These are phyloP conservation scores for Pelecanoides urinatrix DNA, from an alignment of 2,113 vertebrate species.

Conservation along the genomic window DNA sequence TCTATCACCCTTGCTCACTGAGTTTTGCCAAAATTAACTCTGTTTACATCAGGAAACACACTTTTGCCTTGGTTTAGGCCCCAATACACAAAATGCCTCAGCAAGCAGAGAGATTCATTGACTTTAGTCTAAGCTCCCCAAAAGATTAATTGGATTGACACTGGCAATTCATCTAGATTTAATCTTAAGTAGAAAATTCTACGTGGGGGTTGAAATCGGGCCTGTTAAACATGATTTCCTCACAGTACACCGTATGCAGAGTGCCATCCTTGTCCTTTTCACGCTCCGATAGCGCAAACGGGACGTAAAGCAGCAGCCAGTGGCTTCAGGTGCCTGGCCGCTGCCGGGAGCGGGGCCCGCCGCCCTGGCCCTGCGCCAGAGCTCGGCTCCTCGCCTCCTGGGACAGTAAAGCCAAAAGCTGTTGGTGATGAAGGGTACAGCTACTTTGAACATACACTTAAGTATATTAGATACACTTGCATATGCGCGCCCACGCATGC, in stretches of 20 bases:
- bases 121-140: neutral
- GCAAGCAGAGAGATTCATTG: neutral
- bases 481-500: accelerated
- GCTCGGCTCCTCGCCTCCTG: neutral
- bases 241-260: neutral
- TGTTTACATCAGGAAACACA: neutral
- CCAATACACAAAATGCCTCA: neutral
- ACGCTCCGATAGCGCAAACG: accelerated
- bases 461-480: accelerated
- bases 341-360: accelerated
- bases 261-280: neutral
- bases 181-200: neutral
- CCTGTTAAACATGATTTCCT: neutral
- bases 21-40: conserved; percentile 34
- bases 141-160: neutral
- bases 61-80: neutral
- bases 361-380: no score
- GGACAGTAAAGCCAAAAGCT: accelerated
- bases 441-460: accelerated
- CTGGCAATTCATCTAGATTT: neutral
- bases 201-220: accelerated
- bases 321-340: neutral
- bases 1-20: neutral
- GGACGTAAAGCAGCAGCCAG: neutral
- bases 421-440: neutral